A percentile compares a stretch with the other conserved stretches of the same genome.
These are phyloP conservation scores for Melieria omissa DNA, from an alignment of 2,888 invertebrate genomes.

Conservation along the genomic window DNA sequence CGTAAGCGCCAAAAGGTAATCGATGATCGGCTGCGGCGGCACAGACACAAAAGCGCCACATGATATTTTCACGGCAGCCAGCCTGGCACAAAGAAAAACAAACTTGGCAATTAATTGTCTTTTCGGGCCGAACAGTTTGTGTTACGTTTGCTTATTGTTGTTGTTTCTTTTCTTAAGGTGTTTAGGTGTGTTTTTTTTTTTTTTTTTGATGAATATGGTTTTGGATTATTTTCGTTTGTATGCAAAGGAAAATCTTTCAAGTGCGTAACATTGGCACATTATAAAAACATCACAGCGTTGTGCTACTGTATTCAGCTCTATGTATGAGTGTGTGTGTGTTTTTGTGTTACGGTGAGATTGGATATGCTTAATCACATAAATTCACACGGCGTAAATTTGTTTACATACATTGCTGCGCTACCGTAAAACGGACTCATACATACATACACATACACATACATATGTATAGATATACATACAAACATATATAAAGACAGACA, in stretches of 20 bases:
- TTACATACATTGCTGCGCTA: neutral
- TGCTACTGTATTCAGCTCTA: neutral
- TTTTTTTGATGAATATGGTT: neutral
- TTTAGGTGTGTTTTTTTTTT: neutral
- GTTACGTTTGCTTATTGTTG: neutral
- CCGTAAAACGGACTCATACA: neutral
- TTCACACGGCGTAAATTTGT: constrained; percentile 15
- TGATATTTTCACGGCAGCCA: constrained; percentile 50
- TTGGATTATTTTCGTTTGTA: neutral
- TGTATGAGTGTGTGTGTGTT: neutral
- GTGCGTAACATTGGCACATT: constrained; percentile 39
- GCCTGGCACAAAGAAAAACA: constrained; percentile 46
- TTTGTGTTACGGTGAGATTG: neutral
- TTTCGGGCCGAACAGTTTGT: neutral
- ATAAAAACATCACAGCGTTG: constrained; percentile 35
- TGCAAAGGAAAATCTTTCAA: constrained; percentile 31
- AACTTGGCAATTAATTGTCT: constrained; percentile 33
- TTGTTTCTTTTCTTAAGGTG: neutral
- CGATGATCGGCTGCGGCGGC: constrained; percentile 44
- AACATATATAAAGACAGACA: too few relatives aligned
- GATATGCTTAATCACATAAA: constrained; percentile 20
- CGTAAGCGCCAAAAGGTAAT: constrained; percentile 3
- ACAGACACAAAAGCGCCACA: constrained; percentile 66
- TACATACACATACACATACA: neutral
- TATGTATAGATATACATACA: too few relatives aligned